These are phyloP conservation scores for Penaeus vannamei DNA, from an alignment of 1,140 invertebrate species.

Conservation along the genomic window DNA sequence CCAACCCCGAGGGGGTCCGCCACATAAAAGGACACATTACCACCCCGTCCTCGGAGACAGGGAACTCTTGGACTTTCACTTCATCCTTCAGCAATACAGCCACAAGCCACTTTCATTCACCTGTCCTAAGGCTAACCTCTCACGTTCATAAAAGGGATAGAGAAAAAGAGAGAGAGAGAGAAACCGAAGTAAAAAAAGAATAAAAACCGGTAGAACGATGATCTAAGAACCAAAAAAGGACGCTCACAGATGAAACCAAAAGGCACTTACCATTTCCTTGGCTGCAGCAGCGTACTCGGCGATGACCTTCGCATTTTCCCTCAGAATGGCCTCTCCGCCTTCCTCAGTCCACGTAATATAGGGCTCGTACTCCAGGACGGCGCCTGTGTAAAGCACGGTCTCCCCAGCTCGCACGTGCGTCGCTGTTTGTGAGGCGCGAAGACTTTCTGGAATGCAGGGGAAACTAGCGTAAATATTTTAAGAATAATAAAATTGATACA, in stretches of 20 bases:
- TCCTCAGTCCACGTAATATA: slow-evolving; percentile 44
- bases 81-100: too few relatives aligned
- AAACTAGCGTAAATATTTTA: neutral
- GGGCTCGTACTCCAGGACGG: slow-evolving; percentile 61
- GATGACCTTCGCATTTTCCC: slow-evolving; percentile 49
- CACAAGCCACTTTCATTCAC: too few relatives aligned
- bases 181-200: too few relatives aligned
- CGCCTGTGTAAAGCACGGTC: slow-evolving; percentile 49
- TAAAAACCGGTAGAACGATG: neutral
- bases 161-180: neutral
- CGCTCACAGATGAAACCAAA: too few relatives aligned
- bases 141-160: too few relatives aligned
- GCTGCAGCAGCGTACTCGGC: slow-evolving; percentile 37
- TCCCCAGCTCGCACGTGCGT: neutral
- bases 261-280: slow-evolving; percentile 41
- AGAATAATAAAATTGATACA: too few relatives aligned
- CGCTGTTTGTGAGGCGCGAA: neutral
- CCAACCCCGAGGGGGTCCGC: too few relatives aligned
- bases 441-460: neutral
- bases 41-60: too few relatives aligned
- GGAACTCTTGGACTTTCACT: too few relatives aligned
- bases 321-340: slow-evolving; percentile 37
- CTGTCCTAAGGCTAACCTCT: too few relatives aligned
- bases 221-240: neutral
- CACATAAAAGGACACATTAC: too few relatives aligned